Conservation (phyloP, 2,888 invertebrate genomes). For the Pardosa pseudoannulata region DNA sequence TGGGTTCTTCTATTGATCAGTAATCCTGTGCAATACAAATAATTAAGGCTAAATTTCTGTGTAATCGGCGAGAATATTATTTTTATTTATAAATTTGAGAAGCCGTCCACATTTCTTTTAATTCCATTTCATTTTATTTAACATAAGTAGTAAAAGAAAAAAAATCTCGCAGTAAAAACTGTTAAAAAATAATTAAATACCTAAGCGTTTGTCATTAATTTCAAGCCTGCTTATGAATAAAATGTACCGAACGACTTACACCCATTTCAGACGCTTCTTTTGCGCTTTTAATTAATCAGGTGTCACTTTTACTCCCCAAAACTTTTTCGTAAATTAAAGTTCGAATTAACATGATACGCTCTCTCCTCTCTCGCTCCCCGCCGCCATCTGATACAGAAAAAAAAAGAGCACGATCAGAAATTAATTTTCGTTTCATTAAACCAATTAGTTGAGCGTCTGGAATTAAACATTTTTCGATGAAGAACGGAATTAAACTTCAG, state of each 20-base stretch:
- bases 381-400: not conserved
- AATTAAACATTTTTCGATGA: not conserved
- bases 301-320: not conserved
- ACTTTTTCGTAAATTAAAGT: slow-evolving; percentile 14
- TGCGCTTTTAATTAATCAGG: not conserved
- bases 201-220: not conserved
- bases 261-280: not conserved
- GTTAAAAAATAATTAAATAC: not conserved
- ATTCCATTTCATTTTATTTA: too few relatives aligned
- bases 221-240: not conserved
- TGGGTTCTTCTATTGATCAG: too few relatives aligned
- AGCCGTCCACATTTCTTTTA: too few relatives aligned
- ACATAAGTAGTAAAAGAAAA: too few relatives aligned
- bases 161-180: too few relatives aligned
- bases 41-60: too few relatives aligned
- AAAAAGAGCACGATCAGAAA: slow-evolving; percentile 8
- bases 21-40: too few relatives aligned
- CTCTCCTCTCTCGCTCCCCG: not conserved
- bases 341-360: not conserved
- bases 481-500: not conserved
- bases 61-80: too few relatives aligned
- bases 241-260: not conserved
- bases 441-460: not conserved
- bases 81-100: too few relatives aligned
- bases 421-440: slow-evolving; percentile 12